Base-by-base conservation (phyloP, 2,888 invertebrate genomes). In the Stenolophus ochropezus region DNA sequence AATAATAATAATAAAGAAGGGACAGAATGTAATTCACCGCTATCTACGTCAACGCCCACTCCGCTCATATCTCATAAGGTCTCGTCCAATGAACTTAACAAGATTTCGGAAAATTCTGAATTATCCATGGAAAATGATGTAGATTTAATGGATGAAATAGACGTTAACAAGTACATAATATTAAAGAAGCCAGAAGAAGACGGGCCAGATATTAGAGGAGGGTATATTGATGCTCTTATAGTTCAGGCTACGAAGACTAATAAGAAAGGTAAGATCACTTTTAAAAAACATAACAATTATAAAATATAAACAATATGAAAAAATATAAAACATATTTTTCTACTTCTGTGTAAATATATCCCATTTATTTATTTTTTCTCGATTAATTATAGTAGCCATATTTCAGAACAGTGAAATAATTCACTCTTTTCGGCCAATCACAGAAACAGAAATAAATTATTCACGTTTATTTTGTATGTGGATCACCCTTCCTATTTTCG, bases 201-300 rank as follows among this genome's bases (percentile, higher is more conserved):
- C 83, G 97, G 96, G 2, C 96, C 97, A 0, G 97, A 97, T 85
- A 94, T 98, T 51, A 93, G 97, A 82, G 99, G 99, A 5, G 99
- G 98, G 4, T 94, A 96, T 83, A 94, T 97, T 0, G 98, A 99
- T 89, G 98, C 98, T 0, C 93, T 99, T 77, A 94, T 99, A 83
- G 97, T 98, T 53, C 96, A 98, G 87, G 99, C 99, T 65, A 98
- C 98, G 81, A 97, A 97, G 90, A 96, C 97, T 83, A 96, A 96
- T 88, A 97, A 97, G 92, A 95, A 95, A 90, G 88, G 88, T 87
- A n/a, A n/a, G n/a, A n/a, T n/a, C n/a, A n/a, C n/a, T n/a, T n/a
- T n/a, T n/a, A n/a, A n/a, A n/a, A n/a, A n/a, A n/a, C n/a, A n/a
- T n/a, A n/a, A n/a, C n/a, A n/a, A n/a, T n/a, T n/a, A n/a, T n/a